Evolutionary conservation across 2,888 invertebrate genomes (phyloP).

Genomic region (Trilocha varians): DNA sequence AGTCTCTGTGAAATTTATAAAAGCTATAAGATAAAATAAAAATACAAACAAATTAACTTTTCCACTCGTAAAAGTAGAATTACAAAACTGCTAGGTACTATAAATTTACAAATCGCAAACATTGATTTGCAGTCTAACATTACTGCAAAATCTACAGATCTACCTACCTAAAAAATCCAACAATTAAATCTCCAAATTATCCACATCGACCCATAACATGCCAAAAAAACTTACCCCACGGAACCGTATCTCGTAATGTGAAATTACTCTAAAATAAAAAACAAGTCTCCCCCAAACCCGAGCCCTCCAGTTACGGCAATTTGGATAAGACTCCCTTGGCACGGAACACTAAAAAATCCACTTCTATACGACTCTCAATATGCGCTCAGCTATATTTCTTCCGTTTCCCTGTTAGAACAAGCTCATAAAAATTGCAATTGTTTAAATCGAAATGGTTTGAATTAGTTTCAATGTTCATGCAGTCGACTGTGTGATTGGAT

Average conservation of each 20-base stretch:
- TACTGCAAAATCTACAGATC: too few species aligned
- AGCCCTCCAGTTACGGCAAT: constrained; percentile 61
- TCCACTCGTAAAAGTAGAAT: too few species aligned
- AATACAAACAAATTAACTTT: too few species aligned
- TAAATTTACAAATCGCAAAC: too few species aligned
- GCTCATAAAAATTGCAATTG: constrained; percentile 43
- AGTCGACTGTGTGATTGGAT: constrained; percentile 2
- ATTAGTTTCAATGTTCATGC: constrained; percentile 4
- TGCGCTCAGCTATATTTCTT: constrained; percentile 39
- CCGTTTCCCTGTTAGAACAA: constrained; percentile 31
- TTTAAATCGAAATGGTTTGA: constrained; percentile 40
- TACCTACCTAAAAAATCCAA: too few species aligned
- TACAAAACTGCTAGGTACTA: too few species aligned
- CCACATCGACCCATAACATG: background rate
- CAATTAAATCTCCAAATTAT: background rate
- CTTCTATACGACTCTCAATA: constrained; percentile 54
- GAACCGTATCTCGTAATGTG: constrained; percentile 49
- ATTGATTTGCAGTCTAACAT: too few species aligned
- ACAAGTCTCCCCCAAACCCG: constrained; percentile 45
- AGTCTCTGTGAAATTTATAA: too few species aligned
- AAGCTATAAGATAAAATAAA: too few species aligned
- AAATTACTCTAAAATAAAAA: constrained; percentile 68
- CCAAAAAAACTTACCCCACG: constrained; percentile 49
- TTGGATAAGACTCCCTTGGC: constrained; percentile 58
- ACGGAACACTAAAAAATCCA: constrained; percentile 58